Evolutionary conservation across 1,140 invertebrate species (phyloP).

Genomic region (Cepaea nemoralis): DNA sequence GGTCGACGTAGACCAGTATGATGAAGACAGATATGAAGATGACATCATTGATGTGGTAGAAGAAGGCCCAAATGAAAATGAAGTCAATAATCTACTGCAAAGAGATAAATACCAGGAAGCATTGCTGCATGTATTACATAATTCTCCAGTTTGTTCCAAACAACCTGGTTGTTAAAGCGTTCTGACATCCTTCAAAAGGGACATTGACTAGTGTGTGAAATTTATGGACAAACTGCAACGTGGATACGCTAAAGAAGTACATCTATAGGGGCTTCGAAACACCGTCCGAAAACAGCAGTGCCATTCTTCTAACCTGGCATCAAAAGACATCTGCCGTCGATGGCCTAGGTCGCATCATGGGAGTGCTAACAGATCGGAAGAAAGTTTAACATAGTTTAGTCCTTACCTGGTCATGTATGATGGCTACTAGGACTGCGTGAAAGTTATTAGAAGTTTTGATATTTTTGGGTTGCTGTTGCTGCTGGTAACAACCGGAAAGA

Average conservation of each 20-base stretch:
- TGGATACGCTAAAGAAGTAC: conserved; percentile 97
- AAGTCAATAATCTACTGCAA: conserved; percentile 78
- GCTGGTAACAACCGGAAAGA: too few species aligned
- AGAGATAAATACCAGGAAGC: conserved; percentile 79
- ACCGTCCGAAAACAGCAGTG: conserved; percentile 92
- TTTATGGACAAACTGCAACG: conserved; percentile 82
- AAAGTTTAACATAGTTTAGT: too few species aligned
- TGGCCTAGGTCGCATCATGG: too few species aligned
- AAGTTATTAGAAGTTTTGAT: too few species aligned
- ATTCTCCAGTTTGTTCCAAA: conserved; percentile 88
- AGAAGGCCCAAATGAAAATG: conserved; percentile 87
- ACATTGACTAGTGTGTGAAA: conserved; percentile 91
- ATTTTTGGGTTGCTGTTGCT: too few species aligned
- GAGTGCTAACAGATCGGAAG: too few species aligned
- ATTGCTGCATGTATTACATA: conserved; percentile 83
- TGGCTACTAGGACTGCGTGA: too few species aligned
- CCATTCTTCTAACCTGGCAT: conserved; percentile 93
- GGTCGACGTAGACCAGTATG: conserved; percentile 97
- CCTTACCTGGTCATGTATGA: too few species aligned
- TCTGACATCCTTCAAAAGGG: conserved; percentile 89
- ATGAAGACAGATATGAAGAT: conserved; percentile 89
- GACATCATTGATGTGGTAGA: conserved; percentile 76
- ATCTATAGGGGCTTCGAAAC: conserved; percentile 96
- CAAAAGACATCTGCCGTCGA: conserved; percentile 82
- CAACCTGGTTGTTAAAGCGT: conserved; percentile 87